Percentiles rank a stretch among this genome's conserved stretches.
Evolutionary conservation across 2,113 vertebrate genomes (phyloP).

Genomic region (Astatoreochromis straeleni): DNA sequence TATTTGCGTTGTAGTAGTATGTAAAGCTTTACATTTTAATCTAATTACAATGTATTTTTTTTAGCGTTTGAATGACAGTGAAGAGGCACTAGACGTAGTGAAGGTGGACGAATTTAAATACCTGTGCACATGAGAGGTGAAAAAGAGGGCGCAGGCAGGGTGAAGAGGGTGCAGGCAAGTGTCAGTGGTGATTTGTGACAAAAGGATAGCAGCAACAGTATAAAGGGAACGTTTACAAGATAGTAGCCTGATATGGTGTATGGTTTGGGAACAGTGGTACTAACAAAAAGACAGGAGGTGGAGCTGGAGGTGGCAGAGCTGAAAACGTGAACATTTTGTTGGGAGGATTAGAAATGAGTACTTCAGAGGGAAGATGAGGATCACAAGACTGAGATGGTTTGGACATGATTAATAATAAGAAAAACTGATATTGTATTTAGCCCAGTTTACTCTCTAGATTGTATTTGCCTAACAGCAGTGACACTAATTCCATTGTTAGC

Average conservation of each 20-base stretch:
- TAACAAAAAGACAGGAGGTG: neutral
- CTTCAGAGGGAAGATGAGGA: neutral
- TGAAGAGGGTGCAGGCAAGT: neutral
- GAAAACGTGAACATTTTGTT: neutral
- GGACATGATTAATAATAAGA: neutral
- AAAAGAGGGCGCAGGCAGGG: neutral
- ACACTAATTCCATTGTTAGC: neutral
- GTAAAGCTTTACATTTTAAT: neutral
- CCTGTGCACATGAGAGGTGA: neutral
- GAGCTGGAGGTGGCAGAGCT: neutral
- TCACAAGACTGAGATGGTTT: neutral
- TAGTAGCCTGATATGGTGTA: neutral
- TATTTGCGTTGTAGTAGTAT: neutral
- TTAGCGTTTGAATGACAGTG: neutral
- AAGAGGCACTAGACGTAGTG: neutral
- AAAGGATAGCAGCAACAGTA: neutral
- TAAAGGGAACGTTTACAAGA: neutral
- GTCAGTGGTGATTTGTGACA: neutral
- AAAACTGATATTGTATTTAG: neutral
- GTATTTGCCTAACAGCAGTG: neutral
- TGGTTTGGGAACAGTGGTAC: neutral
- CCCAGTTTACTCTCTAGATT: neutral
- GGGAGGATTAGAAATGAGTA: neutral
- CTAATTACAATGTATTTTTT: neutral
- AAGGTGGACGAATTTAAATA: neutral